A percentile compares a stretch with the other conserved stretches of the same genome.
phyloP scores from a whole-genome alignment of 1,140 invertebrate genomes.

The Drosophila ohnishii region DNA sequence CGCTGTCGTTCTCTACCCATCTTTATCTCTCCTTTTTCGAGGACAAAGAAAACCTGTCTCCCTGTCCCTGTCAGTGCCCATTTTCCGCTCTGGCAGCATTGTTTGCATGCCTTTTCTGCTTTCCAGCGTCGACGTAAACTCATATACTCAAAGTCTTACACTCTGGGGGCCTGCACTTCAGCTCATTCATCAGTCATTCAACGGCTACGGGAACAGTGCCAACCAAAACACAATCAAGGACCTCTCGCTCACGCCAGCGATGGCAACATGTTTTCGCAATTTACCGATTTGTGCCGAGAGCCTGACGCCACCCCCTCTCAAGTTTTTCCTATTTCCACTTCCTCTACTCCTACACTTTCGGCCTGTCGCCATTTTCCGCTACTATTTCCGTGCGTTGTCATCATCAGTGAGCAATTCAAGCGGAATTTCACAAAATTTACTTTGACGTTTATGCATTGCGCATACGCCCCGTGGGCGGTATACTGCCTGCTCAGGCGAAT shows the following conservation, averaged over 20 bases:
- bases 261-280: conserved; percentile 77
- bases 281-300: conserved; percentile 60
- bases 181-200: conserved; percentile 74
- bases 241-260: conserved; percentile 36
- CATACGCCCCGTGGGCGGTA: conserved; percentile 54
- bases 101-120: conserved; percentile 61
- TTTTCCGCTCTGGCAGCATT: conserved; percentile 54
- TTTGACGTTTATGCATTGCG: conserved; percentile 73
- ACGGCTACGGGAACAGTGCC: conserved; percentile 29
- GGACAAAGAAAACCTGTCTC: conserved; percentile 11
- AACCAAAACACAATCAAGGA: conserved; percentile 35
- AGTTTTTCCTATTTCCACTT: not conserved
- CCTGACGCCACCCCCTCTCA: not conserved
- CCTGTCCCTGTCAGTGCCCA: conserved; percentile 24
- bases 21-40: conserved; percentile 1
- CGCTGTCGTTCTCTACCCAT: conserved; percentile 3
- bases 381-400: conserved; percentile 40
- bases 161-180: conserved; percentile 51
- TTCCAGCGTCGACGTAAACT: conserved; percentile 36
- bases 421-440: conserved; percentile 68
- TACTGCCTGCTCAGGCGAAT: conserved; percentile 40
- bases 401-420: conserved; percentile 72
- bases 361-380: conserved; percentile 2
- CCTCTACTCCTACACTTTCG: not conserved
- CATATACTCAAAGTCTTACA: conserved; percentile 42